Conservation (phyloP, 92 coral and sea anemone species). For the Muricea muricata region DNA sequence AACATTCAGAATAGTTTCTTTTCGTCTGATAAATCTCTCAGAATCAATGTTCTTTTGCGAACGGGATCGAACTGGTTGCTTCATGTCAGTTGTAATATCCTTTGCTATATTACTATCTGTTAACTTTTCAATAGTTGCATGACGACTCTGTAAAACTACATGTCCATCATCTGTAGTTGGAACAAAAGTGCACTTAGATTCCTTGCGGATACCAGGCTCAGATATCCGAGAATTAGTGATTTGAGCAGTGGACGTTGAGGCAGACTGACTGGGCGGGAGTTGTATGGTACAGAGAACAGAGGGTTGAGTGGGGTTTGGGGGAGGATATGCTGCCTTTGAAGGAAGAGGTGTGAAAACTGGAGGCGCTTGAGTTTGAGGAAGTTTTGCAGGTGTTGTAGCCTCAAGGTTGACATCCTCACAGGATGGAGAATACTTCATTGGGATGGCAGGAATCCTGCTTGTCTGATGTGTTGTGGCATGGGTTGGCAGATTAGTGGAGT, state of each 20-base stretch:
- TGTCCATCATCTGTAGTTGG: neutral
- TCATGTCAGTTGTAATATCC: too few relatives aligned
- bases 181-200: neutral
- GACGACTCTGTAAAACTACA: neutral
- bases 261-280: neutral
- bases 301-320: neutral
- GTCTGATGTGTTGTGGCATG: too few relatives aligned
- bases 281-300: neutral
- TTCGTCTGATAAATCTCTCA: slow-evolving; percentile 50
- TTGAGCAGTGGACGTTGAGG: neutral
- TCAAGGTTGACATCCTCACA: too few relatives aligned
- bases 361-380: neutral
- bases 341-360: neutral
- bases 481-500: too few relatives aligned
- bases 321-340: neutral
- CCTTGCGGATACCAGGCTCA: neutral
- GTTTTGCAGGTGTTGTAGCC: neutral
- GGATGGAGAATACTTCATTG: too few relatives aligned
- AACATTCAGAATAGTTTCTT: slow-evolving; percentile 64
- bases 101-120: too few relatives aligned
- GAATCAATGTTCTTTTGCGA: neutral
- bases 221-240: neutral
- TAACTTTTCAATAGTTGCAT: neutral
- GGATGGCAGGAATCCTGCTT: too few relatives aligned
- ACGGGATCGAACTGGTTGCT: neutral